Base-by-base conservation (phyloP, 2,888 invertebrate genomes). In the Amblyjoppa proteus region DNA sequence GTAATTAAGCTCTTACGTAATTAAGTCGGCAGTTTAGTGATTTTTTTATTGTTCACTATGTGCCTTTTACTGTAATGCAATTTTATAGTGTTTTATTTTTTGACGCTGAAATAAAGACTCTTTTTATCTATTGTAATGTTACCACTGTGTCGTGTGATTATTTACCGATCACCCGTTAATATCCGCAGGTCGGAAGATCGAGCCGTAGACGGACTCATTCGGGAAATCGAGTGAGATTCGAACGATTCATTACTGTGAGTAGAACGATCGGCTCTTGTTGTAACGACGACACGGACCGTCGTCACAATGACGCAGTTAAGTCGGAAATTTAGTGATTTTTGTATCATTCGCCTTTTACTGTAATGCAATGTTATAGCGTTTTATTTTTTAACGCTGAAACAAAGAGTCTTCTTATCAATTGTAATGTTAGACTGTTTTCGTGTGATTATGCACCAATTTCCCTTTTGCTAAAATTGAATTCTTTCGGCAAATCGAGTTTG, bases 111-210 rank as follows among this genome's bases (percentile, higher is more conserved):
- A 75, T 53, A 80, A 80, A 70, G 58, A 82, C 74, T 71, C 51
- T 74, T 76, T 85, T 74, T 76, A 66, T 61, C 69, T 73, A 69
- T 53, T 77, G 53, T 75, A 75, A 70, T 53, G 4, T 34, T 73
- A 73, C 61, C 41, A 38, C 20, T 49, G 64, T 51, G 0, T 51
- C 20, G 6, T 49, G n/a, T 20, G 13, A n/a, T 51, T 64, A 34
- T 28, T 53, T 53, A 41, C 11, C 41, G 41, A 41, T 53, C n/a
- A 2, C n/a, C 53, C 53, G 2, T 53, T 20, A 20, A 53, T 20
- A 20, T 6, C n/a, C 2, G 4, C 53, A 51, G 49, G 49, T 49
- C 11, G 16, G 16, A 16, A 49, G 16, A 49, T 16, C 49, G 49
- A 49, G 3, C 49, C 49, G 13, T 34, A 34, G 5, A 34, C 5